Conservation (phyloP, 2,797 vertebrate genomes). For the Halcyon badia region DNA sequence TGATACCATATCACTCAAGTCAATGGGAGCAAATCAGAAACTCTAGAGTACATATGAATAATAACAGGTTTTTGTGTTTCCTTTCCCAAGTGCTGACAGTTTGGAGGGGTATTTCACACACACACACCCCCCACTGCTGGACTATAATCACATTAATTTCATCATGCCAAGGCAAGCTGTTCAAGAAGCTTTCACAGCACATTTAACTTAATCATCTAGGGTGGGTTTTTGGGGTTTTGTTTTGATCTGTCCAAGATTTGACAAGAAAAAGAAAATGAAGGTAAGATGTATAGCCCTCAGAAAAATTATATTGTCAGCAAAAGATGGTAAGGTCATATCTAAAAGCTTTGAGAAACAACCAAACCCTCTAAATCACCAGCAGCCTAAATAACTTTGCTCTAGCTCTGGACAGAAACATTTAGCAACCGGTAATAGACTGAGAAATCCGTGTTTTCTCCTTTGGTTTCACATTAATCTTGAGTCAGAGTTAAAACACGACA, state of each 20-base stretch:
- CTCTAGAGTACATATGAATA: neutral
- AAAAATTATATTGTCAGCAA: neutral
- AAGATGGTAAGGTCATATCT: neutral
- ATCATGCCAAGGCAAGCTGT: neutral
- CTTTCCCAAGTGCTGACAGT: neutral
- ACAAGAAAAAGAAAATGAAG: neutral
- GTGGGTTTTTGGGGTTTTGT: neutral
- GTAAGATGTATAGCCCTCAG: neutral
- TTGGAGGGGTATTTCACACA: neutral
- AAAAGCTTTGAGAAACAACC: neutral
- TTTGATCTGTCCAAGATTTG: neutral
- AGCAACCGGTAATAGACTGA: neutral
- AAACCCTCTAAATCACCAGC: neutral
- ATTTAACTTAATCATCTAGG: neutral
- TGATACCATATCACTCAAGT: neutral
- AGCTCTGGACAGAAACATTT: neutral
- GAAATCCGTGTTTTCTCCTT: neutral
- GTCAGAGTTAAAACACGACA: neutral
- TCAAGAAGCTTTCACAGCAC: neutral
- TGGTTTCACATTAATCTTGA: neutral
- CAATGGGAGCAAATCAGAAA: conserved; percentile 41
- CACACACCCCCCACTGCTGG: neutral
- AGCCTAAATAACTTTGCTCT: neutral
- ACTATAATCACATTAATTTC: neutral
- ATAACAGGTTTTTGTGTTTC: conserved; percentile 10